Percentiles rank a stretch among this genome's conserved stretches.
These are phyloP conservation scores for Onychostoma macrolepis DNA, from an alignment of 2,113 vertebrate genomes.

Conservation along the genomic window DNA sequence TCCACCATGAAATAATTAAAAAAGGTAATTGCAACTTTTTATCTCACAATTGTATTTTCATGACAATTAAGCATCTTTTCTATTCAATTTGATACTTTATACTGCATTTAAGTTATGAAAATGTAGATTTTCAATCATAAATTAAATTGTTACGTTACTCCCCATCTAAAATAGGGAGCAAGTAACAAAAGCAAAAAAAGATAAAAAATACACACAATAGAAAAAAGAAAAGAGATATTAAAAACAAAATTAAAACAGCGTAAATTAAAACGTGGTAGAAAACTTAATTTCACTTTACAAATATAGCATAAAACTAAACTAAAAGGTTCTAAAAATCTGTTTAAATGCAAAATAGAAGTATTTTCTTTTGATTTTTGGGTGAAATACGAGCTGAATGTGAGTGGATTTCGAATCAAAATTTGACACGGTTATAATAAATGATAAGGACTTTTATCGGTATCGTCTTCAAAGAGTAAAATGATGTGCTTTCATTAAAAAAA, in stretches of 20 bases:
- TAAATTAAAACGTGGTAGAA: neutral
- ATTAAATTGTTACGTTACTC: neutral
- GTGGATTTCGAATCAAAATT: neutral
- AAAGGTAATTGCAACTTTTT: too few relatives aligned
- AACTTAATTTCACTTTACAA: too few relatives aligned
- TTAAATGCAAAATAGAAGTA: neutral
- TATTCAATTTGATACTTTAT: neutral
- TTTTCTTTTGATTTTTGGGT: neutral
- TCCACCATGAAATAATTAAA: too few relatives aligned
- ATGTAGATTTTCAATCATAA: neutral
- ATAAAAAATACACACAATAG: too few relatives aligned
- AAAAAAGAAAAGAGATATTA: neutral
- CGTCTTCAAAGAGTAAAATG: neutral
- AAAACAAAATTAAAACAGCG: neutral
- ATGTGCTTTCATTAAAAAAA: neutral
- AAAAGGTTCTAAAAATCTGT: neutral
- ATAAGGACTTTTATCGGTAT: neutral
- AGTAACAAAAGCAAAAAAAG: too few relatives aligned
- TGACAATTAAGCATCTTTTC: neutral
- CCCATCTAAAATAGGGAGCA: neutral
- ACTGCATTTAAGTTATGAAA: neutral
- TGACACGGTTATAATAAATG: neutral
- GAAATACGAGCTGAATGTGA: neutral
- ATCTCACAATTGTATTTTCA: too few relatives aligned
- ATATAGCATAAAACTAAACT: neutral